Percentiles rank a stretch among this genome's conserved stretches.
These are phyloP conservation scores for Panopea generosa DNA, from an alignment of 2,888 invertebrate genomes.

Conservation along the genomic window DNA sequence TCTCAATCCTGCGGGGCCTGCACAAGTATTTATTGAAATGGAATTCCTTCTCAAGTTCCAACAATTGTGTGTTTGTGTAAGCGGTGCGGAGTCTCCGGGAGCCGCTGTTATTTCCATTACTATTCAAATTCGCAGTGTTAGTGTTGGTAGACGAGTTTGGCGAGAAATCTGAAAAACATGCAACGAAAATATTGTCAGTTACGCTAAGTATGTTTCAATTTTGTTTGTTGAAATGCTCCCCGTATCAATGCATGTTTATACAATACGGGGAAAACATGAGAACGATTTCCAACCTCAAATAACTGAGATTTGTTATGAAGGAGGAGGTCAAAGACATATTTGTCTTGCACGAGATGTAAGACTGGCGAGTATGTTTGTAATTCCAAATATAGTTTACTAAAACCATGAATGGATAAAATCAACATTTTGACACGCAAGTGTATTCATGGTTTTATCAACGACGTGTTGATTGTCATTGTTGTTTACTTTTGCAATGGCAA, in stretches of 20 bases:
- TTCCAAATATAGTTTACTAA: no score
- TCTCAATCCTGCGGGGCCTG: slow-evolving; percentile 91
- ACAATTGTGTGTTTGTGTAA: slow-evolving; percentile 92
- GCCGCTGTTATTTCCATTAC: slow-evolving; percentile 56
- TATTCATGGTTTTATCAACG: no score
- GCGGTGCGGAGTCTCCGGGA: slow-evolving; percentile 90
- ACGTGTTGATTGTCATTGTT: no score
- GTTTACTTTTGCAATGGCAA: no score
- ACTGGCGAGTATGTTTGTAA: no score
- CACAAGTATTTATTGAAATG: slow-evolving; percentile 91
- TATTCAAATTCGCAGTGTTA: slow-evolving; percentile 35
- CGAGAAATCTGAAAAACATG: slow-evolving; percentile 69
- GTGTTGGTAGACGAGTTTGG: slow-evolving; percentile 40
- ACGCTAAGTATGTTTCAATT: slow-evolving; percentile 51
- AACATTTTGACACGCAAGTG: no score
- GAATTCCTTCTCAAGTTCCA: slow-evolving; percentile 94
- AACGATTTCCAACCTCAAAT: no score
- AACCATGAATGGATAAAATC: no score
- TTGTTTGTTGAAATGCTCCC: slow-evolving; percentile 24
- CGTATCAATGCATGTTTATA: neutral
- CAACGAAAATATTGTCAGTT: slow-evolving; percentile 59
- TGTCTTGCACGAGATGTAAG: no score
- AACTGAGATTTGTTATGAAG: slow-evolving; percentile 3
- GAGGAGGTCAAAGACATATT: neutral
- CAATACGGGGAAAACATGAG: slow-evolving; percentile 8